phyloP scores from a whole-genome alignment of 2,888 invertebrate genomes.

The Plagiodera versicolora region DNA sequence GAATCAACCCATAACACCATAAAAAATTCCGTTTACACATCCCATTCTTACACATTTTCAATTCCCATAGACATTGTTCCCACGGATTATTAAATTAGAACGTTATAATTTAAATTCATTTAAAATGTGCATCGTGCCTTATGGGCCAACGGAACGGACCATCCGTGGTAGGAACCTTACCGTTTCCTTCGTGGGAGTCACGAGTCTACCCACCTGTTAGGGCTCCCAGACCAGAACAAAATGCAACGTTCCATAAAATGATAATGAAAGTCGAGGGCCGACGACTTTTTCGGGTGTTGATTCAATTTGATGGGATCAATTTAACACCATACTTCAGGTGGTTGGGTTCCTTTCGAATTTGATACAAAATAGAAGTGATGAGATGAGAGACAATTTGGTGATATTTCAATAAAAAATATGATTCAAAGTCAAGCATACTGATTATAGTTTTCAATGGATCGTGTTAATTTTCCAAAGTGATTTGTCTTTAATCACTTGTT shows the following conservation, averaged over 20 bases:
- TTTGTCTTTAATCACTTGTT: too few species aligned
- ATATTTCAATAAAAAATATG: too few species aligned
- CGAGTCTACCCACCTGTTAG: constrained; percentile 21
- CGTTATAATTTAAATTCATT: constrained; percentile 23
- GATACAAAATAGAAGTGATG: too few species aligned
- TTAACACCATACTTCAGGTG: too few species aligned
- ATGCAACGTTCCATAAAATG: constrained; percentile 20
- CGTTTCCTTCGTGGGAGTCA: constrained; percentile 25
- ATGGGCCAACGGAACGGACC: constrained; percentile 30
- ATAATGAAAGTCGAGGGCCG: constrained; percentile 14
- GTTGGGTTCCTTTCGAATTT: too few species aligned
- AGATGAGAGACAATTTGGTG: too few species aligned
- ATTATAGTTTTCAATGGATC: too few species aligned
- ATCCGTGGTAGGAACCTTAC: constrained; percentile 26
- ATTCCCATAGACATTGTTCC: constrained; percentile 8
- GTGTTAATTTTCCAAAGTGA: too few species aligned
- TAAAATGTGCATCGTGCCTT: constrained; percentile 20
- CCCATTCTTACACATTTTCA: not conserved
- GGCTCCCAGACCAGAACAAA: constrained; percentile 20
- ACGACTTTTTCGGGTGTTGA: constrained; percentile 23
- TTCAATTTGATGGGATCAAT: constrained; percentile 14
- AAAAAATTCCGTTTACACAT: too few species aligned
- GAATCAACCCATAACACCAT: too few species aligned
- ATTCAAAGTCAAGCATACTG: too few species aligned
- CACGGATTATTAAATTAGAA: constrained; percentile 32